phyloP scores from a whole-genome alignment of 1,140 invertebrate species.

The Delia radicum region DNA sequence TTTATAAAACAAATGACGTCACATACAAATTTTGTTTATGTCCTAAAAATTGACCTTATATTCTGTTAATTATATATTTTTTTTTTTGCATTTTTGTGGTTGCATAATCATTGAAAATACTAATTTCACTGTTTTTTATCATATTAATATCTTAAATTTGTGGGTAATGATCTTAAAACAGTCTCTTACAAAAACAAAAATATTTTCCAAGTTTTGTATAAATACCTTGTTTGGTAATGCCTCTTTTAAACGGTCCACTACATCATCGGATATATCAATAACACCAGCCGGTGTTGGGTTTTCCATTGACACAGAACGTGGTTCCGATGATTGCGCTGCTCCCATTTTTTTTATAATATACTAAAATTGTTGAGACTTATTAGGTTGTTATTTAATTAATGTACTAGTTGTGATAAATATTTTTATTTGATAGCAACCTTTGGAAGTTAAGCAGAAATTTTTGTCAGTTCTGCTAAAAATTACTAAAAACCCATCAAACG shows the following conservation, averaged over 20 bases:
- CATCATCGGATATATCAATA: constrained; percentile 57
- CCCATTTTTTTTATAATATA: constrained; percentile 48
- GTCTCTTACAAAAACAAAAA: too few species aligned
- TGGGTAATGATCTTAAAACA: too few species aligned
- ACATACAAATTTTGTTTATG: too few species aligned
- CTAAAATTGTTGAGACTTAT: too few species aligned
- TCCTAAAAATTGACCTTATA: too few species aligned
- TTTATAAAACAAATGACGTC: too few species aligned
- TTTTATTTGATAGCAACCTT: not conserved
- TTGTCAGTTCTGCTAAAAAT: not conserved
- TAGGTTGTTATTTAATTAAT: not conserved
- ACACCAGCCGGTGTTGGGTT: constrained; percentile 57
- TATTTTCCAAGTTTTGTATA: too few species aligned
- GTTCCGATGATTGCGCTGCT: constrained; percentile 43
- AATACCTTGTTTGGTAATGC: constrained; percentile 52
- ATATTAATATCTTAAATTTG: too few species aligned
- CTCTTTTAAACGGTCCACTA: constrained; percentile 56
- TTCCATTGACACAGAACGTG: constrained; percentile 57
- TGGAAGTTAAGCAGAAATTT: constrained; percentile 11
- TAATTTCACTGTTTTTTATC: too few species aligned
- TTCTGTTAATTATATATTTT: too few species aligned
- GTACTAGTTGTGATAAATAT: not conserved
- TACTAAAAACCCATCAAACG: constrained; percentile 14
- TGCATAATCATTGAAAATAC: not conserved
- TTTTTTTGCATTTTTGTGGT: not conserved